A percentile compares a stretch with the other conserved stretches of the same genome.
These are phyloP conservation scores for Equus quagga DNA, from an alignment of 2,113 vertebrate genomes.

Conservation along the genomic window DNA sequence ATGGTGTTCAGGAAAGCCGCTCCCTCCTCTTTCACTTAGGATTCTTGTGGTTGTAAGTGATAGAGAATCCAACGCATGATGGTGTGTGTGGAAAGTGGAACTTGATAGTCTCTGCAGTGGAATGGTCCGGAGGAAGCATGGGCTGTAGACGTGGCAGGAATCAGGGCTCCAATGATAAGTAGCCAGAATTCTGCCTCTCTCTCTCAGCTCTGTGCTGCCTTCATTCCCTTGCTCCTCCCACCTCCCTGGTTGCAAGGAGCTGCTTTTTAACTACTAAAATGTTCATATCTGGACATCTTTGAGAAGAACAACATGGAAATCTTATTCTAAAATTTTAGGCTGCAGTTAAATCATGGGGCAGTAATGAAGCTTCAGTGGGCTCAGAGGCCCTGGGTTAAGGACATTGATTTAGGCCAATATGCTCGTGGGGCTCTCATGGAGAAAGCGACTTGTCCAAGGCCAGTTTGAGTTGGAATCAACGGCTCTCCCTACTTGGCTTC, in stretches of 20 bases:
- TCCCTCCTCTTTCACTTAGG: background rate
- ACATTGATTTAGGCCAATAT: background rate
- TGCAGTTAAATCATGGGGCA: background rate
- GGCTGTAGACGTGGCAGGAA: background rate
- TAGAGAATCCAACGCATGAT: background rate
- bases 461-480: background rate
- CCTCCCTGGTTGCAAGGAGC: background rate
- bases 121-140: background rate
- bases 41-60: background rate
- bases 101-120: background rate
- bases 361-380: background rate
- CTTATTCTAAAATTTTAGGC: background rate
- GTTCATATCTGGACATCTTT: background rate
- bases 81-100: background rate
- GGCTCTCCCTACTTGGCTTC: background rate
- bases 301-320: background rate
- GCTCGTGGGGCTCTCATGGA: background rate
- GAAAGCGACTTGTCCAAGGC: background rate
- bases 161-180: accelerated
- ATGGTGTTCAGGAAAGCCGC: background rate
- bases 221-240: background rate
- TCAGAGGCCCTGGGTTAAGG: background rate
- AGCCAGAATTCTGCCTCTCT: too few species aligned
- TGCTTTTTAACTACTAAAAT: background rate
- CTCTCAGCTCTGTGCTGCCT: background rate